A percentile compares a stretch with the other conserved stretches of the same genome.
Evolutionary conservation across 2,113 vertebrate species (phyloP).

Genomic region (Phylloscopus trochilus): DNA sequence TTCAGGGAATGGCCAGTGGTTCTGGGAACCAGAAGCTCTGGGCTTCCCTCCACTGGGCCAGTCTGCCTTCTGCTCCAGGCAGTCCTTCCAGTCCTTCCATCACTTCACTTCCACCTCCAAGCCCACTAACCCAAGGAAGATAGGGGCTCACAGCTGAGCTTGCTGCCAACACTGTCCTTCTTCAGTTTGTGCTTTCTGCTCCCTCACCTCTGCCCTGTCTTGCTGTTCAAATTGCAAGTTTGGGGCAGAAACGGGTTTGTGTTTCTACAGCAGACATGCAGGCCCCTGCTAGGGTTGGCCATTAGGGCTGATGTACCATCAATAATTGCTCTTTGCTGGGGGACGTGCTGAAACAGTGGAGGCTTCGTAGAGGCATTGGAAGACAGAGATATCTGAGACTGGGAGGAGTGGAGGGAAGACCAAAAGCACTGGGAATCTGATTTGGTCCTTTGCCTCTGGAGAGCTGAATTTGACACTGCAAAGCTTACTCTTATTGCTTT

Average conservation of each 20-base stretch:
- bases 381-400: neutral
- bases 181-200: neutral
- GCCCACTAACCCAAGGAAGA: neutral
- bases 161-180: neutral
- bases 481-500: neutral
- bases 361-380: neutral
- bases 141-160: neutral
- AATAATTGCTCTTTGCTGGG: neutral
- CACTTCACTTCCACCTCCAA: neutral
- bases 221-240: neutral
- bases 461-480: neutral
- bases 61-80: neutral
- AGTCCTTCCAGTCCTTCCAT: neutral
- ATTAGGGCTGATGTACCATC: neutral
- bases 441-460: neutral
- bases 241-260: neutral
- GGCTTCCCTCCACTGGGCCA: neutral
- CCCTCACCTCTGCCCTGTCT: neutral
- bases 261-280: neutral
- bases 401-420: neutral
- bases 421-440: neutral
- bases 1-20: neutral
- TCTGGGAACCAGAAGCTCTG: no score
- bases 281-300: accelerated
- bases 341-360: neutral